Conservation (phyloP, 2,113 vertebrate species). For the Pomatorhinus ruficollis region DNA sequence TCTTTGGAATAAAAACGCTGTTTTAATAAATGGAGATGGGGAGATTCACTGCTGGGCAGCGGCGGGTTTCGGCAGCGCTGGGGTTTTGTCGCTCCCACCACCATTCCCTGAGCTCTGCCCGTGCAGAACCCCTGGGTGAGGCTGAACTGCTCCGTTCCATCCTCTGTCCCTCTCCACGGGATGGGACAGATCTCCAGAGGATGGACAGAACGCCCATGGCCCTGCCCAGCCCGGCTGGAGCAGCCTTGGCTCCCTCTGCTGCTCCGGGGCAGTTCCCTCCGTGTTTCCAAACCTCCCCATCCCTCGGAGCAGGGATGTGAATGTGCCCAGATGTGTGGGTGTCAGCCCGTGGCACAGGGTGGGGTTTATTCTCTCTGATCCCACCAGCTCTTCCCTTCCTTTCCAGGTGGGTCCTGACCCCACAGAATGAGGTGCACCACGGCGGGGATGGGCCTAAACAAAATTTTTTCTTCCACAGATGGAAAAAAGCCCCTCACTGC, state of each 20-base stretch:
- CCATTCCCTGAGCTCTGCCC: background rate
- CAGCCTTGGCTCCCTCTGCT: background rate
- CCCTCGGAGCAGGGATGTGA: background rate
- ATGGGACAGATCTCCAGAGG: too few relatives aligned
- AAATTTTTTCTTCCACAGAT: rapidly evolving
- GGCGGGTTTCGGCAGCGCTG: rapidly evolving
- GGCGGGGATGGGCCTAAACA: background rate
- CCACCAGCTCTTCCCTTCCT: background rate
- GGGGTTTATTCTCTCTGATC: background rate
- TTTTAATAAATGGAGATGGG: conserved; percentile 20
- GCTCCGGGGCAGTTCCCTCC: background rate
- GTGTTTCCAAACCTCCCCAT: background rate
- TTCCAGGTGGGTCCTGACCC: background rate
- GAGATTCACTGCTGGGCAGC: background rate
- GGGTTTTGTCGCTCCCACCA: rapidly evolving
- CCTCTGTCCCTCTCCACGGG: rapidly evolving
- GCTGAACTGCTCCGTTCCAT: rapidly evolving
- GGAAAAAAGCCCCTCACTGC: rapidly evolving
- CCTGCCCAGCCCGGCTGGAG: rapidly evolving
- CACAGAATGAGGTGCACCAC: rapidly evolving
- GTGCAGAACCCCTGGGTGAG: rapidly evolving
- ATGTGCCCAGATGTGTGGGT: background rate
- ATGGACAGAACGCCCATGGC: rapidly evolving
- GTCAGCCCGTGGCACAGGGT: background rate
- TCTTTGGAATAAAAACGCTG: conserved; percentile 8